Base-by-base conservation (phyloP, 2,113 vertebrate genomes). In the Aleadryas rufinucha region DNA sequence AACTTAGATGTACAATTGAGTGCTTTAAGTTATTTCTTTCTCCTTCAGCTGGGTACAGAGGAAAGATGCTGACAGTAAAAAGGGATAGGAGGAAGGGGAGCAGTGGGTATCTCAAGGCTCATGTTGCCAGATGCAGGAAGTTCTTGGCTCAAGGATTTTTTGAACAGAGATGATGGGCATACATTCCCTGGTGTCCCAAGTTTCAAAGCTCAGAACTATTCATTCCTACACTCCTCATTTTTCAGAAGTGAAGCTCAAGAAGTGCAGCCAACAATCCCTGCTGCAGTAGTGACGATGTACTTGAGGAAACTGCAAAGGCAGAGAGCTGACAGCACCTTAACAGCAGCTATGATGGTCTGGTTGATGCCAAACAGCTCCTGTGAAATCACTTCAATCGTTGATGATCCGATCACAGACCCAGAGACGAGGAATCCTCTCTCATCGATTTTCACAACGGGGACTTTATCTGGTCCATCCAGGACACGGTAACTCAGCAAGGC, bases 401-500 rank as follows among this genome's bases (percentile, higher is more conserved):
- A 98, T 2, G 93, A 97, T 56, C 99, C 99, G 0, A 99, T 98
- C 39, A 98, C 95, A 11, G 99, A 98, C 7, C 99, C 98, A 1
- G 99, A 99, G 7, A 78, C 97, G 45, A 99, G 98, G 50, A 98
- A 94, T 70, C 99, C 99, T 76, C 98, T 98, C 69, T 98, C 98
- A 44, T 99, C 98, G 1, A 99, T 95, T 50, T 98, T 98, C 47
- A 99, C 98, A 1, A 99, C 93, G n/a, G 98, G 97, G 71, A 86
- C 69, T 90, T 98, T 98, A 56, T 98, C 98, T 1, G 98, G 98
- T 47, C 94, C 98, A 13, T 98, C 98, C 71, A 99, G 95, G 77
- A 99, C 95, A 11, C 77, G 98, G 97, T 99, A 99, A 88, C 97
- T 98, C 71, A 99, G 96, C 3, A 89, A 93, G 19, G 99, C 98